Conservation (phyloP, 1,140 invertebrate genomes). For the Ostrea denselamellosa region DNA sequence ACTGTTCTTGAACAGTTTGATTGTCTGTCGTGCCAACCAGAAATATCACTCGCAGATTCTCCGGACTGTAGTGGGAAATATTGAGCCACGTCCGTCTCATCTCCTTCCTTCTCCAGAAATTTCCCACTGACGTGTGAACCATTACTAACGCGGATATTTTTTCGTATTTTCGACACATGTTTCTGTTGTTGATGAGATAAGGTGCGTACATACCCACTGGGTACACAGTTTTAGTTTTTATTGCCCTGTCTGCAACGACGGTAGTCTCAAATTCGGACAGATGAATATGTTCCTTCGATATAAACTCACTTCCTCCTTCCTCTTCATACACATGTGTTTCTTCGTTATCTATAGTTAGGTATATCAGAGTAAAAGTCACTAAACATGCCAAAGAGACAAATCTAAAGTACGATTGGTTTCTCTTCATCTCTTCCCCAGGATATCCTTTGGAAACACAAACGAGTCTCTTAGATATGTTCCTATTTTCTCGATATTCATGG, state of each 20-base stretch:
- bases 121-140: constrained; percentile 69
- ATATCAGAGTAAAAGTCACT: background rate
- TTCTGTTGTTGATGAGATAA: constrained; percentile 64
- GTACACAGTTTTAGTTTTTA: constrained; percentile 54
- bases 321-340: background rate
- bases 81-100: constrained; percentile 76
- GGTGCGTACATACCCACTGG: constrained; percentile 55
- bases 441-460: background rate
- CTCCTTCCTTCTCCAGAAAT: constrained; percentile 64
- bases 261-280: background rate
- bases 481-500: no score
- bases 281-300: background rate
- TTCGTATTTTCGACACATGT: constrained; percentile 60
- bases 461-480: no score
- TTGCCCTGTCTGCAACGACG: background rate
- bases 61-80: constrained; percentile 56
- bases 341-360: constrained; percentile 8
- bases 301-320: background rate
- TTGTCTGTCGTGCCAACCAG: constrained; percentile 83
- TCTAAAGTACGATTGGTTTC: background rate
- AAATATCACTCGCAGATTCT: constrained; percentile 81
- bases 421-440: background rate
- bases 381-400: background rate
- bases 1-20: constrained; percentile 49
- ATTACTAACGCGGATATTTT: constrained; percentile 68